Base-by-base conservation (phyloP, 2,888 invertebrate genomes). In the Eristalis intricaria region DNA sequence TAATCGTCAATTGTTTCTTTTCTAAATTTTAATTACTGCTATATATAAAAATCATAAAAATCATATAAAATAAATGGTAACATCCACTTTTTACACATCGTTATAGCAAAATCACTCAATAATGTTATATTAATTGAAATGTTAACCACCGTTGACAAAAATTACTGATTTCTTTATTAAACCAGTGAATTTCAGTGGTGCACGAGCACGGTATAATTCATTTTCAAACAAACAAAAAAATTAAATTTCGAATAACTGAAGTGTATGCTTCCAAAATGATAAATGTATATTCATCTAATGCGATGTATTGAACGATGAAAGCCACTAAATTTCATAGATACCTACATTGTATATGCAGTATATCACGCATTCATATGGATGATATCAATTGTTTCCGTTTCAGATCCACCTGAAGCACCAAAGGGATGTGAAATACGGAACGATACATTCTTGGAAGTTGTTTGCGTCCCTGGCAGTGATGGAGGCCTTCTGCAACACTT, bases 401-500 rank as follows among this genome's bases (percentile, higher is more conserved):
- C 93, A 97, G 97, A 95, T 90, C 94, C 95, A 50, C 97, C 97
- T 1, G 96, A 97, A 91, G 94, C 96, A 10, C 97, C 97, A 8
- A 94, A 94, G 90, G 95, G 96, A 91, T 97, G 97, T 92, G 94
- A 95, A 89, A 93, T 97, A 89, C 94, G 94, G 87, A 96, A 96
- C 92, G 95, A 96, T 90, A 95, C 95, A 76, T 90, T 92, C 32
- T 92, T 97, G 66, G 95, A 95, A 91, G 95, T 96, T 89, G 95
- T 95, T 89, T 97, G 97, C 92, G 94, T 95, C 89, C 96, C 97
- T 0, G 97, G 97, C 63, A 95, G 95, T 91, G 97, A 97, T 91
- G 97, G 97, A 5, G 97, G 97, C 15, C 94, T 97, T 65, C 95
- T 96, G 35, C 97, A 97, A 92, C 95, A 96, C 93, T 97, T 97